These are phyloP conservation scores for Drosophila parthenogenetica DNA, from an alignment of 2,888 invertebrate genomes.

Conservation along the genomic window DNA sequence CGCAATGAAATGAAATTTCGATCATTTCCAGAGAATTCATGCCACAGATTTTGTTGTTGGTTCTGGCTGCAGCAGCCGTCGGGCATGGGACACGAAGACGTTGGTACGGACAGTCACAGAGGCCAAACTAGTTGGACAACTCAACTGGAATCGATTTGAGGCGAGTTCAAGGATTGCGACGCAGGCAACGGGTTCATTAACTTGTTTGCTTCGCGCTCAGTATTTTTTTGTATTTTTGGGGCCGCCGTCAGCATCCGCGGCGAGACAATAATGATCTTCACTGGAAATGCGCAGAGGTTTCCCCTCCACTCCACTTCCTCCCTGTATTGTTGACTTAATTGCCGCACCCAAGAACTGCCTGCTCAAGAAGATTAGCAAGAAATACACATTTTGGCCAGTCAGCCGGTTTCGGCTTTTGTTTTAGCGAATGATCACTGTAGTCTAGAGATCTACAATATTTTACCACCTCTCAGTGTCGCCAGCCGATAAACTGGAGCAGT, in stretches of 20 bases:
- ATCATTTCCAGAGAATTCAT: constrained; percentile 78
- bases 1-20: constrained; percentile 76
- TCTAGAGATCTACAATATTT: constrained; percentile 3
- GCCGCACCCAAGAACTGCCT: constrained; percentile 69
- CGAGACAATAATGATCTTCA: constrained; percentile 78
- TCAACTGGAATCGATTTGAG: constrained; percentile 8
- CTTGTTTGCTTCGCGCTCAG: constrained; percentile 60
- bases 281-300: constrained; percentile 62
- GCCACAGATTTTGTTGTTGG: constrained; percentile 67
- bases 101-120: constrained; percentile 22
- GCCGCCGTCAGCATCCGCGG: constrained; percentile 62
- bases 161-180: constrained; percentile 67
- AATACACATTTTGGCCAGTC: constrained; percentile 30
- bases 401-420: constrained; percentile 29
- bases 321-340: constrained; percentile 78
- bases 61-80: constrained; percentile 39
- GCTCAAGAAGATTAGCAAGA: constrained; percentile 61
- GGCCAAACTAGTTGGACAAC: constrained; percentile 70
- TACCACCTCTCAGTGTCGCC: constrained; percentile 41
- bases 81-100: constrained; percentile 4
- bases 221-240: constrained; percentile 37
- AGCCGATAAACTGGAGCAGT: constrained; percentile 50
- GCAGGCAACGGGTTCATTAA: constrained; percentile 74
- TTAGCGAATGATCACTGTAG: background rate
- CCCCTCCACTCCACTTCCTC: background rate